Conservation (phyloP, 2,797 vertebrate species). For the Ficedula albicollis region DNA sequence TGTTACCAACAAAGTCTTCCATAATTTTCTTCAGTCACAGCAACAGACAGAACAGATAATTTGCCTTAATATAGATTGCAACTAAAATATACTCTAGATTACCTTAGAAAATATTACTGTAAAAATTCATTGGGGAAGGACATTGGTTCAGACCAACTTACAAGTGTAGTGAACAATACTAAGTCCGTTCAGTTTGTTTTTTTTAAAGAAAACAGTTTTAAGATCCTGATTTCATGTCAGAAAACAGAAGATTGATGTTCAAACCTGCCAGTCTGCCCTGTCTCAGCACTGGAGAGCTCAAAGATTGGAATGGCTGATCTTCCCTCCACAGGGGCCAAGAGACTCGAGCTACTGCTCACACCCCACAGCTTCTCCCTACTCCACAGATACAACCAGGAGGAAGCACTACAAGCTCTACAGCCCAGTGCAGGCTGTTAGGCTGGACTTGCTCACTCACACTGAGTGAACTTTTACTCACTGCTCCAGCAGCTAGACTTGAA, state of each 20-base stretch:
- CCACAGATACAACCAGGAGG: not conserved
- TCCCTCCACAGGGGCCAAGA: not conserved
- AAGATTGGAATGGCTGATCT: not conserved
- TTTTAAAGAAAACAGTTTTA: not conserved
- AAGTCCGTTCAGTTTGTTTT: not conserved
- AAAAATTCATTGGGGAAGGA: conserved; percentile 49
- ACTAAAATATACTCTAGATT: conserved; percentile 71
- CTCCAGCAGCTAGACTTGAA: not conserved
- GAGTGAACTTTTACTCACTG: not conserved
- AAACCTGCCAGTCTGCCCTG: not conserved
- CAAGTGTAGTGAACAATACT: not conserved
- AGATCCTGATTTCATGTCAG: not conserved
- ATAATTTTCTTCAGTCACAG: conserved; percentile 74
- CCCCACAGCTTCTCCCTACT: not conserved
- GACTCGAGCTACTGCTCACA: not conserved
- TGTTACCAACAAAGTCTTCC: conserved; percentile 71
- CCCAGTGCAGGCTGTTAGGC: not conserved
- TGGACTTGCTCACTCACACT: not conserved
- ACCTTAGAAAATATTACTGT: conserved; percentile 64
- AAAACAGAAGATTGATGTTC: not conserved
- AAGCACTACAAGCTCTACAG: not conserved
- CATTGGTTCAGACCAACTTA: conserved; percentile 40
- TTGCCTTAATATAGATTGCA: conserved; percentile 70
- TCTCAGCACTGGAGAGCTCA: not conserved
- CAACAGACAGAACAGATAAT: conserved; percentile 73